Base-by-base conservation (phyloP, 1,140 invertebrate species). In the Meloidogyne exigua region DNA sequence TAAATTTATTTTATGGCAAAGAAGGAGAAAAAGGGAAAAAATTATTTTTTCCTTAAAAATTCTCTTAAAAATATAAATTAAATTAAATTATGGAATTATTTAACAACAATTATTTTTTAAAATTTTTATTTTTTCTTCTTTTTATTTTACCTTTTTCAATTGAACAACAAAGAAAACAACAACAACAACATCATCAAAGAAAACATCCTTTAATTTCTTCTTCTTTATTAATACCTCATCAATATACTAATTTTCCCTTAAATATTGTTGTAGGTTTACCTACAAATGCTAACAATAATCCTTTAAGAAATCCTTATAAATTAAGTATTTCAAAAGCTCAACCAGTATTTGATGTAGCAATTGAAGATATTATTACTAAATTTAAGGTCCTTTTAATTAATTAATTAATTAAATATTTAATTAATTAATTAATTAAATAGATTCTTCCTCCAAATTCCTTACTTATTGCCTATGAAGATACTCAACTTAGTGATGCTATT, bases 241-340 rank as follows among this genome's bases (percentile, higher is more conserved):
- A 57, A 57, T 57, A 11, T 49, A 69, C 21, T 72, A 64, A 13
- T 39, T 85, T 85, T 36, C 85, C 85, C 4, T 44, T 87, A 21
- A 71, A 88, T 66, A 87, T 87, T 63, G 85, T 87, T 13, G 86
- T 87, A 11, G 86, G 82, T n/a, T 72, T 87, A 15, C 85, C 85
- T 12, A 21, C 21, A 13, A 67, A 80, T 25, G 80, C 80, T 32
- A 86, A 83, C 13, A 21, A 63, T 73, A 76, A 69, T 42, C 67
- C 63, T 26, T 70, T 80, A 23, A 74, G 80, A 42, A 87, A 87
- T 65, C 86, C 86, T 3, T 87, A 79, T 68, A 62, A 72, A 15
- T 70, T 87, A 21, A 88, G 82, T 15, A 78, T 88, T 25, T 72
- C 68, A 15, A 87, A 88, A 66, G 71, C 76, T 42, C 80, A 83